A percentile compares a stretch with the other conserved stretches of the same genome.
These are phyloP conservation scores for Sceliomorpha sp. DNA, from an alignment of 2,888 invertebrate genomes.

Conservation along the genomic window DNA sequence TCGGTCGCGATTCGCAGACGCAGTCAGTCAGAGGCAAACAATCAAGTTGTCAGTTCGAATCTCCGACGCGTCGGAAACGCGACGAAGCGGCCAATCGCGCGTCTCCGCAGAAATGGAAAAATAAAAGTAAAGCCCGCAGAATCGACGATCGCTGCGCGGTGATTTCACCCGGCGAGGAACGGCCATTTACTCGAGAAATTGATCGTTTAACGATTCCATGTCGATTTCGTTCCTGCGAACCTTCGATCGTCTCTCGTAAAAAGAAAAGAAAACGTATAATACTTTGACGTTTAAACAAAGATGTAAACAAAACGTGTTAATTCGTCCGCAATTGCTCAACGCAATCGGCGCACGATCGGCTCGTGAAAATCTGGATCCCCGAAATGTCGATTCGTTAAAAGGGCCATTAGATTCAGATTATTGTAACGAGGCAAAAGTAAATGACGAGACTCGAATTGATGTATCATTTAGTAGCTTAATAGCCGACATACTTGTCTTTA, in stretches of 20 bases:
- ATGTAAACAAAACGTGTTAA: too few species aligned
- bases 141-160: constrained; percentile 5
- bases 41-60: constrained; percentile 65
- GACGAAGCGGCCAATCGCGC: constrained; percentile 21
- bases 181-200: background rate
- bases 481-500: constrained; percentile 12
- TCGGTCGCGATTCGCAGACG: constrained; percentile 46
- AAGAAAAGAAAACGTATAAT: too few species aligned
- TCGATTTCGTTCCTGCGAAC: too few species aligned
- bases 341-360: too few species aligned
- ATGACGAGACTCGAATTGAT: too few species aligned
- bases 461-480: constrained; percentile 7
- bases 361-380: too few species aligned
- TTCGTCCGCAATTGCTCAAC: too few species aligned
- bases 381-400: too few species aligned
- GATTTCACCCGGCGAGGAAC: constrained; percentile 6
- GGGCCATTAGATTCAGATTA: too few species aligned
- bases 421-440: too few species aligned
- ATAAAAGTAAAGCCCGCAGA: constrained; percentile 12
- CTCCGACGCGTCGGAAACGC: constrained; percentile 33
- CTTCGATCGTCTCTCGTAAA: too few species aligned
- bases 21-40: constrained; percentile 63
- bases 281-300: too few species aligned
- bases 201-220: background rate
- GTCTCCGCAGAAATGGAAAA: constrained; percentile 14